Percentiles rank a stretch among this genome's conserved stretches.
Evolutionary conservation across 2,113 vertebrate genomes (phyloP).

Genomic region (Patagioenas fasciata): DNA sequence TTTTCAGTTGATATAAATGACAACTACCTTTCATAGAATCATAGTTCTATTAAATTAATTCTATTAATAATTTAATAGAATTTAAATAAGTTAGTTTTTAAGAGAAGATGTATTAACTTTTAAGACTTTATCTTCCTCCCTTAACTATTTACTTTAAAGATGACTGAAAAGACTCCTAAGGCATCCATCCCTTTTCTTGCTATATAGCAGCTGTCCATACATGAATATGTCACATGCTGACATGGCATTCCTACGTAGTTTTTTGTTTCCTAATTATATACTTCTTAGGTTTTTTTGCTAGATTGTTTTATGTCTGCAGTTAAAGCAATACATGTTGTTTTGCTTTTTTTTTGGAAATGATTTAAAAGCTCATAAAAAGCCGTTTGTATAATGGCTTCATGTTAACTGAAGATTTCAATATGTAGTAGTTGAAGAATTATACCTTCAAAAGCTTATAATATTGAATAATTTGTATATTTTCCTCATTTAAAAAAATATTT

Average conservation of each 20-base stretch:
- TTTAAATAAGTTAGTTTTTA: neutral
- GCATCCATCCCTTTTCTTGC: neutral
- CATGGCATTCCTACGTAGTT: neutral
- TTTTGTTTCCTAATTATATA: neutral
- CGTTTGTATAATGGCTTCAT: neutral
- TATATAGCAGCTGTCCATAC: neutral
- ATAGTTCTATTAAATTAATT: no score
- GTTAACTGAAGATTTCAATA: neutral
- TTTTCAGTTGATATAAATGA: neutral
- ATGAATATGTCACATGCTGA: neutral
- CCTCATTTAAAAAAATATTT: neutral
- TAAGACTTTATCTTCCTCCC: neutral
- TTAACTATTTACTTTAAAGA: neutral
- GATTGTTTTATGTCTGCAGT: neutral
- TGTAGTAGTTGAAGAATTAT: neutral
- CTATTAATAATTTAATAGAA: no score
- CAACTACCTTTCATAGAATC: neutral
- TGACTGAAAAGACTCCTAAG: neutral
- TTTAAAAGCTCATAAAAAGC: neutral
- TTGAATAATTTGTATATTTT: neutral
- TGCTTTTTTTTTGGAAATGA: neutral
- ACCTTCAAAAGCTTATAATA: neutral
- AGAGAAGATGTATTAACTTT: neutral
- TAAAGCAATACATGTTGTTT: neutral
- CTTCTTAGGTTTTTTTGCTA: neutral